Percentiles rank a stretch among this genome's conserved stretches.
phyloP scores from a whole-genome alignment of 1,140 invertebrate genomes.

The Scaptomyza montana region DNA sequence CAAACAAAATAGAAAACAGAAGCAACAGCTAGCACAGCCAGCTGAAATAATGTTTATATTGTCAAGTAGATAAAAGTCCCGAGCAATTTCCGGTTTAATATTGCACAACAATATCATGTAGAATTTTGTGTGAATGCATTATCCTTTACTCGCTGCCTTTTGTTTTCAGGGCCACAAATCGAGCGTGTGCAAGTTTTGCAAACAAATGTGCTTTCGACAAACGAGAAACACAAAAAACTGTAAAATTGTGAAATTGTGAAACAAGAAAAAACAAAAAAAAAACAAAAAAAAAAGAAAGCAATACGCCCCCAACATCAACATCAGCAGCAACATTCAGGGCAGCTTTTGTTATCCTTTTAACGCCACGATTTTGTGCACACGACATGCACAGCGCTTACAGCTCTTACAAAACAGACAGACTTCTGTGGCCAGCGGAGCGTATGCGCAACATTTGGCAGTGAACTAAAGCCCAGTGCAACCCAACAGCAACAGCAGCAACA shows the following conservation, averaged over 20 bases:
- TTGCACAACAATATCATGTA: constrained; percentile 21
- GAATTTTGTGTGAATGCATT: constrained; percentile 19
- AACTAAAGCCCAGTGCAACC: constrained; percentile 6
- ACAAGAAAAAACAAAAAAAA: not conserved
- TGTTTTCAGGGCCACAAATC: constrained; percentile 33
- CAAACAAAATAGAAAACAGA: not conserved
- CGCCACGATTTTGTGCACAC: constrained; percentile 33
- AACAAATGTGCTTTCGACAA: constrained; percentile 54
- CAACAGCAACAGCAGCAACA: not conserved
- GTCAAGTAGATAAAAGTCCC: not conserved
- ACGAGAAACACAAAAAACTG: constrained; percentile 8
- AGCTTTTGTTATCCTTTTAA: constrained; percentile 32
- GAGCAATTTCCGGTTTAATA: not conserved
- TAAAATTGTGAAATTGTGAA: constrained; percentile 4
- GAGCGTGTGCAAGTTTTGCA: constrained; percentile 32
- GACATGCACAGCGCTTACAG: constrained; percentile 24
- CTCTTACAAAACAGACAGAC: constrained; percentile 35
- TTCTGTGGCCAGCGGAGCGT: constrained; percentile 47
- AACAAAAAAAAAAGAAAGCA: constrained; percentile 31
- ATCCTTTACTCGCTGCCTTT: constrained; percentile 10
- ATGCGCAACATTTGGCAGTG: constrained; percentile 48
- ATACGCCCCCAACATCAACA: constrained; percentile 48
- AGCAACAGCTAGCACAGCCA: not conserved
- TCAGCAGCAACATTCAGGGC: constrained; percentile 31
- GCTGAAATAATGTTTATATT: not conserved